Percentiles rank a stretch among this genome's conserved stretches.
Conservation (phyloP, 2,113 vertebrate species). For the Crotalus tigris region DNA sequence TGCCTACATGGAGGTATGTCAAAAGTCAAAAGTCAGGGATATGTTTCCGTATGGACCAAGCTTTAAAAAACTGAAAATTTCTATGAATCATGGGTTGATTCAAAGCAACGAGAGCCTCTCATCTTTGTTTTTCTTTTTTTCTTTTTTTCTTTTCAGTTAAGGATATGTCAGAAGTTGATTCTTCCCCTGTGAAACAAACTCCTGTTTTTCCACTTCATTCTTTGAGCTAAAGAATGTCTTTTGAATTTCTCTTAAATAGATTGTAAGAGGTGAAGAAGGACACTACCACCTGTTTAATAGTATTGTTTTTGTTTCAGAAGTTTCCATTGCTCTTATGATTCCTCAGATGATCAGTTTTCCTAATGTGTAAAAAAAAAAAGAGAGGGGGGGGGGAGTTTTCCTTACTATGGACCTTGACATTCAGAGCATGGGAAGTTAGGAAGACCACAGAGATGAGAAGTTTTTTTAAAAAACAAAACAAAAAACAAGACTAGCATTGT, state of each 20-base stretch:
- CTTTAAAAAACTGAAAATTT: background rate
- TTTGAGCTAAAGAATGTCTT: background rate
- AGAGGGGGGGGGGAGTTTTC: background rate
- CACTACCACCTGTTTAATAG: background rate
- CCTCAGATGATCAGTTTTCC: background rate
- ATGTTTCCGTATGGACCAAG: background rate
- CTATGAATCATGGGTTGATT: background rate
- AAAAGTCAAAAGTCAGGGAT: background rate
- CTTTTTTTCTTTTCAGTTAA: background rate
- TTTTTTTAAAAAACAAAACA: background rate
- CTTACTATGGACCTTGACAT: background rate
- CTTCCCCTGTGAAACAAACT: background rate
- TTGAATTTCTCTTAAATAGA: background rate
- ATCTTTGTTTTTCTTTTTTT: background rate
- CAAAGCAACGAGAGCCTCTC: background rate
- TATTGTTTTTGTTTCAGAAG: background rate
- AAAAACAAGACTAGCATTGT: background rate
- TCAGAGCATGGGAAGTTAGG: background rate
- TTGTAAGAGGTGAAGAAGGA: background rate
- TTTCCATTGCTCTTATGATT: background rate
- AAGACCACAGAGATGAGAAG: background rate
- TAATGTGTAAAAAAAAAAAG: background rate
- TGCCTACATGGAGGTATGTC: fast-evolving
- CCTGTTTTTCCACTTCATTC: background rate
- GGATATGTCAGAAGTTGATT: background rate